A percentile compares a stretch with the other conserved stretches of the same genome.
phyloP scores from a whole-genome alignment of 2,797 vertebrate species.

The Sebastes nivosus region DNA sequence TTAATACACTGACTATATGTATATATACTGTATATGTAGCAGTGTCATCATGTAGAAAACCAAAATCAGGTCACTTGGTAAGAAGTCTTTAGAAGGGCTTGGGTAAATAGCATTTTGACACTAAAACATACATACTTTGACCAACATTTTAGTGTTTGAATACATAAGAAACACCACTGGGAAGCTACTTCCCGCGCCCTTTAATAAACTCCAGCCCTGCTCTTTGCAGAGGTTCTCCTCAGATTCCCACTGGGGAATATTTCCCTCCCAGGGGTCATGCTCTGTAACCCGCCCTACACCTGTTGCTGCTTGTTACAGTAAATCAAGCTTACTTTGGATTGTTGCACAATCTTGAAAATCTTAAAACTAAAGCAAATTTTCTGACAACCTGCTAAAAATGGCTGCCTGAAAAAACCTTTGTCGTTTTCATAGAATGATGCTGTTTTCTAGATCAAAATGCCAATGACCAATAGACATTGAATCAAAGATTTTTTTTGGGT shows the following conservation, averaged over 20 bases:
- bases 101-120: too few species aligned
- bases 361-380: background rate
- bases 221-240: conserved; percentile 45
- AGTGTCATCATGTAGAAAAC: too few species aligned
- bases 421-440: background rate
- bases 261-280: conserved; percentile 11
- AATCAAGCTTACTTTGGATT: background rate
- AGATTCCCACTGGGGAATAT: conserved; percentile 44
- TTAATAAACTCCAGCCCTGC: background rate
- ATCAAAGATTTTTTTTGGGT: too few species aligned
- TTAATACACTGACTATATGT: too few species aligned
- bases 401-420: background rate
- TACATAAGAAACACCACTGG: too few species aligned
- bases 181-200: background rate
- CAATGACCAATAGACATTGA: too few species aligned
- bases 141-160: too few species aligned
- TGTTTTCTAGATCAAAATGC: background rate
- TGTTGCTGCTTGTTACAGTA: conserved; percentile 50
- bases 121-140: too few species aligned
- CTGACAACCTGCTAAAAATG: background rate
- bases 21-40: too few species aligned
- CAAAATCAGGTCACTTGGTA: too few species aligned
- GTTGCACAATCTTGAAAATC: background rate
- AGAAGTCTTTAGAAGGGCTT: too few species aligned
- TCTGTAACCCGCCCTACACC: conserved; percentile 27